Base-by-base conservation (phyloP, 2,797 vertebrate genomes). In the Botia almorhae region DNA sequence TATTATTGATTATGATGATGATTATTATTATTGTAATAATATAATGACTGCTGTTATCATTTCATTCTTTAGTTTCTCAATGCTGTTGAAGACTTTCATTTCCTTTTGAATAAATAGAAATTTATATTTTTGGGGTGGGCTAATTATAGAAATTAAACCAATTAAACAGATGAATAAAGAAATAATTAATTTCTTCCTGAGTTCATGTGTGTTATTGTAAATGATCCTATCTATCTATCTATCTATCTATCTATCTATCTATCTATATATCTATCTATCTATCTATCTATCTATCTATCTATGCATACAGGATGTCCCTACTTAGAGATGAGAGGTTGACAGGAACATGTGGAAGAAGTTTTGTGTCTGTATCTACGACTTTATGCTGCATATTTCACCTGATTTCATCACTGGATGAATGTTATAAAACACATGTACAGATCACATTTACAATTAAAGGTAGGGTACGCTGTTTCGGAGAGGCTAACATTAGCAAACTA, bases 91-190 rank as follows among this genome's bases (percentile, higher is more conserved):
- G 87, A 92, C 85, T 72, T 91, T 88, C 67, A 72, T 82, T 85
- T 86, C 80, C 83, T 86, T 83, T 85, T 85, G 87, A 92, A 92
- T 92, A 92, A 92, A 90, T 91, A 89, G 88, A 89, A 94, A 92
- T 93, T 94, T 94, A 93, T 95, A 95, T 94, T 94, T 94, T 92
- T 92, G 85, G 92, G 94, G 90, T 91, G 91, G 92, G 92, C 91
- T 92, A 93, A 91, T 93, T 89, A 87, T 92, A 93, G 92, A 93
- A 90, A 92, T 94, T 89, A 92, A 92, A 93, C 91, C 91, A 93
- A 90, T 87, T 93, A 92, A 92, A 91, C 93, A 91, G 90, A 93
- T 92, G 88, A 94, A 94, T 94, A 93, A 93, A 94, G 88, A 93
- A 89, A 92, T 92, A 88, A 92, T 92, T 93, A 87, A 92, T 93